Conservation (phyloP, 2,797 vertebrate species). For the Premnoplex brunnescens region DNA sequence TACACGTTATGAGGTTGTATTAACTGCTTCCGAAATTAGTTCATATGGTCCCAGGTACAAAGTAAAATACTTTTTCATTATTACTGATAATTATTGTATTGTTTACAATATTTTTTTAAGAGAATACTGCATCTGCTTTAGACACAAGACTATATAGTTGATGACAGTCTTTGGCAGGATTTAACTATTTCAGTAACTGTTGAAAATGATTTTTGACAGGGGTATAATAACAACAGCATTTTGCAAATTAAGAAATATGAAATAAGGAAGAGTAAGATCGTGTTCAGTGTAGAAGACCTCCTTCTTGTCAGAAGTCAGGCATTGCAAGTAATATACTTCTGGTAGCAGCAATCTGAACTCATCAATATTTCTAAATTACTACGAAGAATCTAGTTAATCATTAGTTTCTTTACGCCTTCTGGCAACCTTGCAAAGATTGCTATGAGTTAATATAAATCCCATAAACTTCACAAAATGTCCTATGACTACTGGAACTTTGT, state of each 20-base stretch:
- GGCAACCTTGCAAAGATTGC: conserved; percentile 39
- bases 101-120: background rate
- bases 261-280: background rate
- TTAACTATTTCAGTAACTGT: background rate
- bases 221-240: background rate
- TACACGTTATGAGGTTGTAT: background rate
- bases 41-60: background rate
- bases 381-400: conserved; percentile 48
- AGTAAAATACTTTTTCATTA: background rate
- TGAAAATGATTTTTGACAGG: background rate
- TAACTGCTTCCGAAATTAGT: background rate
- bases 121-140: background rate
- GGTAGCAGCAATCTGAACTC: background rate
- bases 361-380: conserved; percentile 42
- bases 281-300: background rate
- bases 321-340: background rate
- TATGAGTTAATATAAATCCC: conserved; percentile 61
- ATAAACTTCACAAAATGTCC: conserved; percentile 17
- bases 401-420: conserved; percentile 35
- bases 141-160: background rate
- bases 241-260: background rate
- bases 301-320: background rate
- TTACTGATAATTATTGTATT: background rate
- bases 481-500: conserved; percentile 6
- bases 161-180: background rate